Conservation (phyloP, 2,797 vertebrate species). For the Gymnothorax javanicus region DNA sequence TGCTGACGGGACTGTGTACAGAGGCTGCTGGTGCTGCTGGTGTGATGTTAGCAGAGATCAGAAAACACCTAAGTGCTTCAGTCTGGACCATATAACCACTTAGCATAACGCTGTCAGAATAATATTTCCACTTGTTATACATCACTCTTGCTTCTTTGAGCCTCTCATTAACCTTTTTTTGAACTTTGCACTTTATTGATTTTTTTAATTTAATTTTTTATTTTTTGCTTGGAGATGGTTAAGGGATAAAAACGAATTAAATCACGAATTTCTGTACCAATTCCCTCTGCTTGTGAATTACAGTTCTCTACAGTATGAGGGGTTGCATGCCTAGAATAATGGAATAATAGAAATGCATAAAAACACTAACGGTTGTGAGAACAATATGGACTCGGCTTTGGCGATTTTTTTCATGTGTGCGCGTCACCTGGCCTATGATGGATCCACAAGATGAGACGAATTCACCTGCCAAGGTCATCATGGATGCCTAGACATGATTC, state of each 20-base stretch:
- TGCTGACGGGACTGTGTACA: neutral
- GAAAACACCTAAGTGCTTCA: conserved; percentile 2
- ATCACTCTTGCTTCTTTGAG: conserved; percentile 1
- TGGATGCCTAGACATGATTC: neutral
- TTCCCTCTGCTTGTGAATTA: neutral
- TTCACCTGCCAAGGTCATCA: neutral
- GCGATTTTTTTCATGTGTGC: neutral
- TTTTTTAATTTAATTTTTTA: conserved; percentile 45
- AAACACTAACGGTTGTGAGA: neutral
- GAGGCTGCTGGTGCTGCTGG: neutral
- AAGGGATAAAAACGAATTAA: conserved; percentile 49
- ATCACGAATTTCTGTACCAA: neutral
- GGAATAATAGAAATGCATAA: neutral
- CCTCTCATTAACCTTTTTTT: conserved; percentile 41
- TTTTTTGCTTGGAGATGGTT: conserved; percentile 46
- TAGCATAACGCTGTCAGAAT: neutral
- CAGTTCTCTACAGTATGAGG: neutral
- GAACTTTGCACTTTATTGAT: conserved; percentile 73
- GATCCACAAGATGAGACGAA: neutral
- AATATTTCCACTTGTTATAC: conserved; percentile 9
- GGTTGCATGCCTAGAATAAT: neutral
- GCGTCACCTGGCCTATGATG: neutral
- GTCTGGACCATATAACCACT: neutral
- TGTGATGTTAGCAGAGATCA: conserved; percentile 1
- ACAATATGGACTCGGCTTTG: neutral